Conservation (phyloP, 2,113 vertebrate species). For the Proteles cristata region DNA sequence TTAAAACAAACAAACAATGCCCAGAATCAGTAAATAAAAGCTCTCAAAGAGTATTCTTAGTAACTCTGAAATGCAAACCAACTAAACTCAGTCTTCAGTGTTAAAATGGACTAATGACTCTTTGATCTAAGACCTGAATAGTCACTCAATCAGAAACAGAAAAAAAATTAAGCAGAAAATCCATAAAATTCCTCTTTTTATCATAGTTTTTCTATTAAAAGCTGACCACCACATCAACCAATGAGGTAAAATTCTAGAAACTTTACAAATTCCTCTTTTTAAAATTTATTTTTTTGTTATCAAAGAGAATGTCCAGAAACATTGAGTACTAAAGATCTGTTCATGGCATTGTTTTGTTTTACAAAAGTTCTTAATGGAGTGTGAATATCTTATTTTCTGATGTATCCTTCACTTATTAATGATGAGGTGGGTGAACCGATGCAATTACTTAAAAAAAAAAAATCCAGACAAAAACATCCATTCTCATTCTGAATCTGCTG, state of each 20-base stretch:
- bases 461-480: constrained; percentile 79
- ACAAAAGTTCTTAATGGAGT: constrained; percentile 88
- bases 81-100: constrained; percentile 28
- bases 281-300: constrained; percentile 92
- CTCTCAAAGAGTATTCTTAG: neutral
- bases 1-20: neutral
- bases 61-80: neutral
- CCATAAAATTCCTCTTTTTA: constrained; percentile 54
- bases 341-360: constrained; percentile 87
- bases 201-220: constrained; percentile 57
- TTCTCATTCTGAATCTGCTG: constrained; percentile 83
- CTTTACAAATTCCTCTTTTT: constrained; percentile 77
- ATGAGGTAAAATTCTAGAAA: constrained; percentile 63
- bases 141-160: neutral
- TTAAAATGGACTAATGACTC: constrained; percentile 37
- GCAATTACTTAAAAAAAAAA: constrained; percentile 85
- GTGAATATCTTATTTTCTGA: constrained; percentile 87
- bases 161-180: constrained; percentile 49
- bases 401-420: constrained; percentile 88
- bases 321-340: constrained; percentile 89
- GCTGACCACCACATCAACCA: neutral
- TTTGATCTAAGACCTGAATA: constrained; percentile 36
- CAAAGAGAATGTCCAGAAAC: constrained; percentile 94
- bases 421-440: constrained; percentile 83
- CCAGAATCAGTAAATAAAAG: constrained; percentile 8